Conservation (phyloP, 1,140 invertebrate species). For the Phenacoccus solenopsis region DNA sequence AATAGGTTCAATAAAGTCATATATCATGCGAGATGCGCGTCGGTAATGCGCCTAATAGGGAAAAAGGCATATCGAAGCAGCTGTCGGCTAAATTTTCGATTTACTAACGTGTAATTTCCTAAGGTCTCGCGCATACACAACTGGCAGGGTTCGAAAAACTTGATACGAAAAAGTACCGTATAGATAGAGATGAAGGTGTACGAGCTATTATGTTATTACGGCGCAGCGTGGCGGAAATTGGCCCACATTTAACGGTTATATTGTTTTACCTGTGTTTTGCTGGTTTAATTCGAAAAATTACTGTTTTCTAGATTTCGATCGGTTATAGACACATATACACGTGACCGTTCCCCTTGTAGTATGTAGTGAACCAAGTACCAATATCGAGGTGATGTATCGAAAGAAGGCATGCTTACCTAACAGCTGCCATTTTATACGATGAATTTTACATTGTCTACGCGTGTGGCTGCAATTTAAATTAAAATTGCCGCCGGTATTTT, state of each 20-base stretch:
- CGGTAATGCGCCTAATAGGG: not conserved
- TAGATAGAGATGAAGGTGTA: not conserved
- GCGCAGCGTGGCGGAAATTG: too few relatives aligned
- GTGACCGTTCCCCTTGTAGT: too few relatives aligned
- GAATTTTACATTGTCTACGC: too few relatives aligned
- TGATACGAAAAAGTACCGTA: too few relatives aligned
- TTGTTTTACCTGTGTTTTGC: not conserved
- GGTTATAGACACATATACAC: too few relatives aligned
- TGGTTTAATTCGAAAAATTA: not conserved
- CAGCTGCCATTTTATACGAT: not conserved
- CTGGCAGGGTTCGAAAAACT: too few relatives aligned
- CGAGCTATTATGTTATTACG: not conserved
- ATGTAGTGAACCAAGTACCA: too few relatives aligned
- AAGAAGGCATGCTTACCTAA: not conserved
- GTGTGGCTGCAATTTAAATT: not conserved
- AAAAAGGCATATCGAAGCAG: not conserved
- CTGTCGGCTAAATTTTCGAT: constrained; percentile 1
- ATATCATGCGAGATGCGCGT: not conserved
- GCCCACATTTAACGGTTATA: not conserved
- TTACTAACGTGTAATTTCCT: not conserved
- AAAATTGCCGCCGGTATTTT: not conserved
- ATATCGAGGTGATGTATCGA: not conserved
- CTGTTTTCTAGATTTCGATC: not conserved
- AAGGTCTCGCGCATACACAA: not conserved
- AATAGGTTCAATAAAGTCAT: constrained; percentile 3